Evolutionary conservation across 1,140 invertebrate species (phyloP).

Genomic region (Papilio dardanus): DNA sequence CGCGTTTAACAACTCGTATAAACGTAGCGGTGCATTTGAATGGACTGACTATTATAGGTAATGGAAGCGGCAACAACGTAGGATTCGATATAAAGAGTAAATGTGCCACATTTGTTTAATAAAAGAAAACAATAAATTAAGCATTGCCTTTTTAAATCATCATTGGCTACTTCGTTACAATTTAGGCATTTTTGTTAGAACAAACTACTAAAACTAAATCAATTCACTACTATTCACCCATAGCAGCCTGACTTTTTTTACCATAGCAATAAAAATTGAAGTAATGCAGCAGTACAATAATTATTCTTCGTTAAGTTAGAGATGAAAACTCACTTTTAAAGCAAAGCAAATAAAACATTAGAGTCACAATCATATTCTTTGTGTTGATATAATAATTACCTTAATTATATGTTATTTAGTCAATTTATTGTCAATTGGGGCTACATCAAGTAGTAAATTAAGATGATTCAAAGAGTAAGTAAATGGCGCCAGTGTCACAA

Average conservation of each 20-base stretch:
- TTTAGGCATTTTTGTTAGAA: not conserved
- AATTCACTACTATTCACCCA: too few species aligned
- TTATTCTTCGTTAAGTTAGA: not conserved
- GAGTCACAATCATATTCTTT: not conserved
- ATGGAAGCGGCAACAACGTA: not conserved
- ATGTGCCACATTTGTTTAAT: not conserved
- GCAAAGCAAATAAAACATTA: not conserved
- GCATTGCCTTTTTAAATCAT: not conserved
- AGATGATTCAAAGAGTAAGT: not conserved
- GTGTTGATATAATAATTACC: not conserved
- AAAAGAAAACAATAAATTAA: not conserved
- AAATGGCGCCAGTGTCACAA: not conserved
- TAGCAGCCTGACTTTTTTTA: too few species aligned
- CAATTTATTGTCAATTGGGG: not conserved
- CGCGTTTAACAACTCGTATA: slow-evolving; percentile 44
- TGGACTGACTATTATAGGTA: slow-evolving; percentile 9
- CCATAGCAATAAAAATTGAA: not conserved
- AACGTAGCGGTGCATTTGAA: not conserved
- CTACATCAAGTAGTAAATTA: not conserved
- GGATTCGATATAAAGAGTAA: not conserved
- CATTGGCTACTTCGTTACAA: not conserved
- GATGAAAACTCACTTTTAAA: not conserved
- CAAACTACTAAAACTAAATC: not conserved
- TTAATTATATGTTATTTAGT: not conserved
- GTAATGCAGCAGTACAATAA: not conserved